phyloP scores from a whole-genome alignment of 2,888 invertebrate species.

The Cephalotes varians region DNA sequence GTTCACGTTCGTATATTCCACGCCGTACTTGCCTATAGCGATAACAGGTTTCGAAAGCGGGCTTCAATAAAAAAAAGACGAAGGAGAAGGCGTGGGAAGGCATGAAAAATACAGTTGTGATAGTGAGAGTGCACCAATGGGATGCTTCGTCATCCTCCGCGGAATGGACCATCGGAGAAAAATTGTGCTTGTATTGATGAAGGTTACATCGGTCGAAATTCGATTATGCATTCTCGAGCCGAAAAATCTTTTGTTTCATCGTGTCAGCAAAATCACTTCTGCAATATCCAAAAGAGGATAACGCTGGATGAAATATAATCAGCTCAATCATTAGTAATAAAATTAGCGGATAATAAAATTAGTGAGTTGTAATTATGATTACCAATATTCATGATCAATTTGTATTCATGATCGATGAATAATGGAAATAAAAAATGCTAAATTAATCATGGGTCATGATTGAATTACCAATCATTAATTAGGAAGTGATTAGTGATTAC shows the following conservation, averaged over 20 bases:
- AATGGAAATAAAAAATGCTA: not conserved
- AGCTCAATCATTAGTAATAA: not conserved
- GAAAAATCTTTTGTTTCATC: constrained; percentile 16
- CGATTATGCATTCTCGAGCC: constrained; percentile 61
- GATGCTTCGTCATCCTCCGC: not conserved
- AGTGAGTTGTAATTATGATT: not conserved
- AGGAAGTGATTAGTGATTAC: not conserved
- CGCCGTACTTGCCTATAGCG: constrained; percentile 57
- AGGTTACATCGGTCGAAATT: constrained; percentile 70
- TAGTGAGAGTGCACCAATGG: constrained; percentile 7
- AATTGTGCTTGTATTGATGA: constrained; percentile 73
- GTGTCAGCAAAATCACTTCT: not conserved
- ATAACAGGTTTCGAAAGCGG: constrained; percentile 63
- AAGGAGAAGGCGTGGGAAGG: constrained; percentile 31
- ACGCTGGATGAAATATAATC: not conserved
- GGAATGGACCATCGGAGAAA: constrained; percentile 38
- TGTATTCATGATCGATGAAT: not conserved
- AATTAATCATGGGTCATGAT: constrained; percentile 15
- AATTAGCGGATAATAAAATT: constrained; percentile 10
- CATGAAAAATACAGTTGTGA: constrained; percentile 78
- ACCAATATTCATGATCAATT: not conserved
- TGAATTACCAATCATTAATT: not conserved
- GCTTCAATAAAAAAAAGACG: constrained; percentile 53
- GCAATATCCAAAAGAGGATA: not conserved
- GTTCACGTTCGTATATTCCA: constrained; percentile 27